phyloP scores from a whole-genome alignment of 2,888 invertebrate species.

The Oscheius sp. region DNA sequence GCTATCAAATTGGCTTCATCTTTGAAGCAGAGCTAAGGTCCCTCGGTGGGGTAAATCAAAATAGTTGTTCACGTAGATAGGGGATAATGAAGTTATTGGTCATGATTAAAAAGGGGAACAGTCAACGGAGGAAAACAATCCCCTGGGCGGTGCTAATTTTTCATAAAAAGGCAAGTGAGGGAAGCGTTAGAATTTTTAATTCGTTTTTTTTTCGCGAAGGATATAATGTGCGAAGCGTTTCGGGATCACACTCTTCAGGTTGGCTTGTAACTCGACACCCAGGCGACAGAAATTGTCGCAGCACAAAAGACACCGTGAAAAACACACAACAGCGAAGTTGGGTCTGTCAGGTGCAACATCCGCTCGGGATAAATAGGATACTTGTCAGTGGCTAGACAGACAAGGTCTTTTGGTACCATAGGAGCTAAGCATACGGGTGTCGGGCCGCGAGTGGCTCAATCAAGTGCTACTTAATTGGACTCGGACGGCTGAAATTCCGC shows the following conservation, averaged over 20 bases:
- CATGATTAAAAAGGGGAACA: neutral
- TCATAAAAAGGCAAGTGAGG: neutral
- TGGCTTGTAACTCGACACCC: constrained; percentile 4
- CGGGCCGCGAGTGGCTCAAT: constrained; percentile 30
- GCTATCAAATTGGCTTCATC: neutral
- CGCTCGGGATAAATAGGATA: neutral
- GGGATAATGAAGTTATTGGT: neutral
- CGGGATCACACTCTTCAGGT: constrained; percentile 11
- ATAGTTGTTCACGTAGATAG: neutral
- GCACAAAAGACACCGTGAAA: constrained; percentile 19
- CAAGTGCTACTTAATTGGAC: constrained; percentile 30
- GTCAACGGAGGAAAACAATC: neutral
- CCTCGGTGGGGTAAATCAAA: neutral
- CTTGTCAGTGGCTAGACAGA: neutral
- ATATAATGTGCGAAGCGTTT: neutral
- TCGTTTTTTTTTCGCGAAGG: neutral
- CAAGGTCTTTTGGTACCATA: too few species aligned
- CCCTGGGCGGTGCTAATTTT: neutral
- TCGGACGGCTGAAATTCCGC: constrained; percentile 30
- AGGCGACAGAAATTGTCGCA: constrained; percentile 16
- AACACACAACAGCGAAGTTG: constrained; percentile 3
- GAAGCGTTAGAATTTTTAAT: neutral
- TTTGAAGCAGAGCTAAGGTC: neutral
- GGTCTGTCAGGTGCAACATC: neutral
- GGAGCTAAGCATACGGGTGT: constrained; percentile 22